Evolutionary conservation across 2,797 vertebrate genomes (phyloP).

Genomic region (Fundulus diaphanus): DNA sequence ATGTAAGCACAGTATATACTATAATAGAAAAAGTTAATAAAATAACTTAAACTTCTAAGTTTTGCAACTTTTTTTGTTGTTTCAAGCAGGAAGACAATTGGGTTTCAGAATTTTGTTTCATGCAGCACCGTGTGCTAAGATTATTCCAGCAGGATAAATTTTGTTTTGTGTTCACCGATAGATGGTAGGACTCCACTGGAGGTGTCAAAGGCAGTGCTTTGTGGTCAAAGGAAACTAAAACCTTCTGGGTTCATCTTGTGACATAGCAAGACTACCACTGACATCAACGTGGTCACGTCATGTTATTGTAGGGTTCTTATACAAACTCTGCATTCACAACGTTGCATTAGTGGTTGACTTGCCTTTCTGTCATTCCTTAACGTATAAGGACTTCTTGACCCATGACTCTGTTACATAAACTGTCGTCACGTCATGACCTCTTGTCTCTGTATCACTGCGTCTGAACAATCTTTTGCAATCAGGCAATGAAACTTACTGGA

Average conservation of each 20-base stretch:
- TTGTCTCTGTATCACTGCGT: constrained; percentile 19
- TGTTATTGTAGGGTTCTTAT: constrained; percentile 28
- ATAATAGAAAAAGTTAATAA: background rate
- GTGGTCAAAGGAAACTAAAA: background rate
- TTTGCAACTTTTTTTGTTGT: background rate
- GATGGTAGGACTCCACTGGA: background rate
- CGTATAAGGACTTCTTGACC: constrained; percentile 38
- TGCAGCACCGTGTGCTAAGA: background rate
- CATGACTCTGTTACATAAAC: constrained; percentile 62
- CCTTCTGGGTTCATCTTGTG: constrained; percentile 2
- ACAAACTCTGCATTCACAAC: constrained; percentile 38
- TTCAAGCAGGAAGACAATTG: background rate
- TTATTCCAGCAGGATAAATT: constrained; percentile 5
- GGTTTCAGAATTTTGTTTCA: background rate
- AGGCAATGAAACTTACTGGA: background rate
- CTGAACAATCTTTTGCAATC: constrained; percentile 27
- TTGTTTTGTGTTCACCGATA: background rate
- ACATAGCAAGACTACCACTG: constrained; percentile 22
- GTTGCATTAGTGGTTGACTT: constrained; percentile 42
- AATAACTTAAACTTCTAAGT: background rate
- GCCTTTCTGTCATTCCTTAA: constrained; percentile 43
- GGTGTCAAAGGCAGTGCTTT: constrained; percentile 4
- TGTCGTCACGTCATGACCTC: constrained; percentile 31
- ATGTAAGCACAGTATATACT: background rate
- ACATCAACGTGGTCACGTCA: constrained; percentile 26